These are phyloP conservation scores for Pantherophis vulpinus DNA, from an alignment of 2,797 vertebrate genomes.

Conservation along the genomic window DNA sequence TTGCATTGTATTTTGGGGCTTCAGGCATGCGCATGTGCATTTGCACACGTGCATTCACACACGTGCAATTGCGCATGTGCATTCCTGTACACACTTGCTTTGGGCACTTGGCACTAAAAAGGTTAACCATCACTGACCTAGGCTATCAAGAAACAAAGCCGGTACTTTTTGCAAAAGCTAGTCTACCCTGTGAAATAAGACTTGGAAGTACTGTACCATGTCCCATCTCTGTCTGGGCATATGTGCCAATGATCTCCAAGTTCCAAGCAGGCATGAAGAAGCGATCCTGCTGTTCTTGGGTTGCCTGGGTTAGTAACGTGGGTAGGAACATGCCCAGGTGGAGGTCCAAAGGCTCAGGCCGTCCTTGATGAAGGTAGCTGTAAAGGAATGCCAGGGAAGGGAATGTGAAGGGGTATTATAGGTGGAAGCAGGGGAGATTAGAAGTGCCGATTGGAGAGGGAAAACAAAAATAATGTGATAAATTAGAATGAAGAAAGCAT, in stretches of 20 bases:
- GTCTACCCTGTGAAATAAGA: slow-evolving; percentile 54
- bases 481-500: slow-evolving; percentile 52
- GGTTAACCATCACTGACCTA: neutral
- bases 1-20: no score
- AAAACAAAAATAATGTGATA: slow-evolving; percentile 49
- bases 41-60: no score
- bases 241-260: slow-evolving; percentile 98
- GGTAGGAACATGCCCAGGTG: slow-evolving; percentile 99
- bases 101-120: no score
- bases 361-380: slow-evolving; percentile 86
- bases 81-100: no score
- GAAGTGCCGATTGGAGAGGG: slow-evolving; percentile 51
- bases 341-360: slow-evolving; percentile 90
- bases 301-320: slow-evolving; percentile 95
- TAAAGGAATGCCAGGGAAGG: slow-evolving; percentile 58
- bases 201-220: slow-evolving; percentile 87
- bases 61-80: no score
- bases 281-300: slow-evolving; percentile 89
- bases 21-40: no score
- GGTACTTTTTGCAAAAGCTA: neutral
- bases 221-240: slow-evolving; percentile 98
- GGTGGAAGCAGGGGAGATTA: slow-evolving; percentile 56
- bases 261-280: slow-evolving; percentile 99
- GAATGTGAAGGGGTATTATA: slow-evolving; percentile 58
- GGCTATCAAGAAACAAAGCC: neutral